Evolutionary conservation across 2,113 vertebrate genomes (phyloP), one percentile per base, ranked within the genome.

Genomic region (Gymnobelideus leadbeateri): DNA sequence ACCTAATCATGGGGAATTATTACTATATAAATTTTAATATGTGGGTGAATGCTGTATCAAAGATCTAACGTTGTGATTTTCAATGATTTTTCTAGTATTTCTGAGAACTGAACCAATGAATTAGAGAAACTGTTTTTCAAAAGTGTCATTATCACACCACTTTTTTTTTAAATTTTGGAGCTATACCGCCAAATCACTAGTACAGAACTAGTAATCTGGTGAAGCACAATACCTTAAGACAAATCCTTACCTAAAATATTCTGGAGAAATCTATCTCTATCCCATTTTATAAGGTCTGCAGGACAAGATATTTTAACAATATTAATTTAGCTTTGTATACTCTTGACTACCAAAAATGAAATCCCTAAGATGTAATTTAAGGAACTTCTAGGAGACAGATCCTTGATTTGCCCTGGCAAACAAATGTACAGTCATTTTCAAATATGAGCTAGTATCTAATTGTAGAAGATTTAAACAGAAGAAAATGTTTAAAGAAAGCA

Each of bases 361-460:
- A 21, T 91, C 1, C 84, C 50, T 94, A 90, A 91, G 28, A 96
- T 89, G 0, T 93, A 77, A 93, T 37, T 53, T 28, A 23, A 94
- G 68, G 91, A 23, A 25, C 37, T 0, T 3, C 92, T 92, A 94
- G 9, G 43, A 43, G 68, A 52, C 93, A 51, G 0, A 61, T 0
- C 16, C 68, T 94, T 96, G 68, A 89, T 4, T 90, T 94, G 50
- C 2, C 24, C 89, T 93, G 5, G 6, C 12, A 91, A 97, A 97
- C 24, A 95, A 95, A 91, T 92, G 84, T 90, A 94, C 50, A 47
- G 51, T 0, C 47, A 84, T 93, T 91, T 95, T 94, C 14, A 93
- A 89, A 21, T 46, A 12, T 89, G 95, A 6, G 5, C 0, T n/a
- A 53, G 95, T 89, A 49, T 94, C 94, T 95, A 90, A 93, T 90